Evolutionary conservation across 2,113 vertebrate species (phyloP).

Genomic region (Hippolais icterina): DNA sequence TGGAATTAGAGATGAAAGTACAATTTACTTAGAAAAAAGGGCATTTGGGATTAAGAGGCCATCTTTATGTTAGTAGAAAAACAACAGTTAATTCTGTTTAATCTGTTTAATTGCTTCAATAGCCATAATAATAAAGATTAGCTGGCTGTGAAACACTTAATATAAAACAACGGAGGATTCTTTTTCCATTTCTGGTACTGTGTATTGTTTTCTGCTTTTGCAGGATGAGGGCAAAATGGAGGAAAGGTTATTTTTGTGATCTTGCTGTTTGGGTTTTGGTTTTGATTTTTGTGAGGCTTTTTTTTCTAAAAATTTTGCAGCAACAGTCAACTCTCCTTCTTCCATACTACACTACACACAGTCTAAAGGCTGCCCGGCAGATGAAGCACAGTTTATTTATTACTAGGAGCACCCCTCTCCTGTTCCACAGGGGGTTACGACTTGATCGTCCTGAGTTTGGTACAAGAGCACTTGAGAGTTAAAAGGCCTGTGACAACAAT

Average conservation of each 20-base stretch:
- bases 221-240: not conserved
- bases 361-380: not conserved
- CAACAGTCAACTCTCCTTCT: not conserved
- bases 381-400: not conserved
- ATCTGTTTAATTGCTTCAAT: constrained; percentile 44
- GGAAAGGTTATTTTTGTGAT: not conserved
- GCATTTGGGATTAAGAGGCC: constrained; percentile 45
- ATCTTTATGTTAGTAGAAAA: constrained; percentile 37
- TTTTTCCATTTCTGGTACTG: not conserved
- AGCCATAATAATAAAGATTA: constrained; percentile 55
- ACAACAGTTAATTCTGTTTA: constrained; percentile 40
- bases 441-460: not conserved
- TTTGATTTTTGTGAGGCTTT: not conserved
- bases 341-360: not conserved
- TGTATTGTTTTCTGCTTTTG: not conserved
- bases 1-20: not conserved
- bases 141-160: constrained; percentile 41
- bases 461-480: not conserved
- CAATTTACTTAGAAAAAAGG: not conserved
- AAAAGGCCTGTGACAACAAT: not conserved
- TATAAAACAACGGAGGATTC: constrained; percentile 13
- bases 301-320: not conserved
- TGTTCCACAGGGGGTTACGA: not conserved
- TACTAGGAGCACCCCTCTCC: not conserved
- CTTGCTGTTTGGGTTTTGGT: not conserved